phyloP scores from a whole-genome alignment of 92 coral and sea anemone genomes.

The Parazoanthus atlanticus region DNA sequence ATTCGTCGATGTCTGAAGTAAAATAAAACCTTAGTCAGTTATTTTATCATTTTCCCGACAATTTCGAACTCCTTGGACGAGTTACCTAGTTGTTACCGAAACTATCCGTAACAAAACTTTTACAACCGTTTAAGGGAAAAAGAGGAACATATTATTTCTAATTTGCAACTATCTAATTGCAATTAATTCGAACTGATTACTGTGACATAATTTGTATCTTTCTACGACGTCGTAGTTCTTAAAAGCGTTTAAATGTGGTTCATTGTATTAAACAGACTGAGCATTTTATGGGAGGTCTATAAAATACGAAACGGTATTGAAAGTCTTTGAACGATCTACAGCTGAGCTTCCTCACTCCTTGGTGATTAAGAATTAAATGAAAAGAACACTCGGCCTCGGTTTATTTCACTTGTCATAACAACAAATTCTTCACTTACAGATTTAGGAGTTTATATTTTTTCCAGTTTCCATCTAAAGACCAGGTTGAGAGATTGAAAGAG shows the following conservation, averaged over 20 bases:
- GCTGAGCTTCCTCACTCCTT: too few species aligned
- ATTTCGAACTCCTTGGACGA: not conserved
- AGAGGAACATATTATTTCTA: not conserved
- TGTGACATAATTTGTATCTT: too few species aligned
- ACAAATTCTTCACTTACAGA: not conserved
- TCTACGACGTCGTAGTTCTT: too few species aligned
- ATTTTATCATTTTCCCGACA: not conserved
- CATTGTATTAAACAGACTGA: too few species aligned
- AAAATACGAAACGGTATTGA: not conserved
- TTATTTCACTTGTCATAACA: too few species aligned
- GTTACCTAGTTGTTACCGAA: too few species aligned
- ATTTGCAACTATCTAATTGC: not conserved
- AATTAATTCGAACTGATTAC: too few species aligned
- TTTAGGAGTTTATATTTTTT: not conserved
- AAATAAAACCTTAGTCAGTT: not conserved
- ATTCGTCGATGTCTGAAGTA: constrained; percentile 59
- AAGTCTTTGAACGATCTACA: too few species aligned
- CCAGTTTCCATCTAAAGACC: not conserved
- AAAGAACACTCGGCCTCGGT: too few species aligned
- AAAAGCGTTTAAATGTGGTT: too few species aligned
- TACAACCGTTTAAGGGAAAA: too few species aligned
- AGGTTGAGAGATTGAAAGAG: not conserved
- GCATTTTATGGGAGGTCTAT: not conserved
- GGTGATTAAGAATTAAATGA: too few species aligned
- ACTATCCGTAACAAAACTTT: not conserved